A percentile compares a stretch with the other conserved stretches of the same genome.
Evolutionary conservation across 1,140 invertebrate species (phyloP).

Genomic region (Atta cephalotes): DNA sequence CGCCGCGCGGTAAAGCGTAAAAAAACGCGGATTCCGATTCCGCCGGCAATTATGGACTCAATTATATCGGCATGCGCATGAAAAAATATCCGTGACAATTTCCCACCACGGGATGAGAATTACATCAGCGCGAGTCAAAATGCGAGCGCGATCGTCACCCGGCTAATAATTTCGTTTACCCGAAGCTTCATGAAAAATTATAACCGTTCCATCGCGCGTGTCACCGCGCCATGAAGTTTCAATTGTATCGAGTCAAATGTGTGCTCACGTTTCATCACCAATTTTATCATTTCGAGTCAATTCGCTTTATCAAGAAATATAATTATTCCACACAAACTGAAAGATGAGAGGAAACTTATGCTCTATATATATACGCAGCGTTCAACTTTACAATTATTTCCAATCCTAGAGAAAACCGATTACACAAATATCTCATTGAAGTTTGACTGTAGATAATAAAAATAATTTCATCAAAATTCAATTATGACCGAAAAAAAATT

Average conservation of each 20-base stretch:
- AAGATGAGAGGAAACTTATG: background rate
- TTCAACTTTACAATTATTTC: background rate
- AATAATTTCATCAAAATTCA: background rate
- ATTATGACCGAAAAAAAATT: background rate
- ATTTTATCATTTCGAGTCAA: constrained; percentile 38
- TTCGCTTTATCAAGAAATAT: constrained; percentile 17
- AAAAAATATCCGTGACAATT: constrained; percentile 61
- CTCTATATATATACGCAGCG: background rate
- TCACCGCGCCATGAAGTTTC: constrained; percentile 42
- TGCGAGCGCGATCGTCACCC: constrained; percentile 41
- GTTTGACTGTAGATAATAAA: background rate
- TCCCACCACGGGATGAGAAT: constrained; percentile 44
- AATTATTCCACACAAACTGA: background rate
- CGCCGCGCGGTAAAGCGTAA: constrained; percentile 26
- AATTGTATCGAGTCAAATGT: constrained; percentile 53
- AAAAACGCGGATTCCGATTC: constrained; percentile 55
- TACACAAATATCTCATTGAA: background rate
- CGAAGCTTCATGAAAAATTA: constrained; percentile 57
- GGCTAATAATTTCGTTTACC: constrained; percentile 61
- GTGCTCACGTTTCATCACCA: constrained; percentile 28
- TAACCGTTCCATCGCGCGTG: constrained; percentile 43
- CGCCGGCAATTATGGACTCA: constrained; percentile 56
- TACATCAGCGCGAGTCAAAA: constrained; percentile 48
- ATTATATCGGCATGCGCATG: constrained; percentile 61
- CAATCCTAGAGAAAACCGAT: background rate